These are phyloP conservation scores for Agelaius tricolor DNA, from an alignment of 2,113 vertebrate genomes.

Conservation along the genomic window DNA sequence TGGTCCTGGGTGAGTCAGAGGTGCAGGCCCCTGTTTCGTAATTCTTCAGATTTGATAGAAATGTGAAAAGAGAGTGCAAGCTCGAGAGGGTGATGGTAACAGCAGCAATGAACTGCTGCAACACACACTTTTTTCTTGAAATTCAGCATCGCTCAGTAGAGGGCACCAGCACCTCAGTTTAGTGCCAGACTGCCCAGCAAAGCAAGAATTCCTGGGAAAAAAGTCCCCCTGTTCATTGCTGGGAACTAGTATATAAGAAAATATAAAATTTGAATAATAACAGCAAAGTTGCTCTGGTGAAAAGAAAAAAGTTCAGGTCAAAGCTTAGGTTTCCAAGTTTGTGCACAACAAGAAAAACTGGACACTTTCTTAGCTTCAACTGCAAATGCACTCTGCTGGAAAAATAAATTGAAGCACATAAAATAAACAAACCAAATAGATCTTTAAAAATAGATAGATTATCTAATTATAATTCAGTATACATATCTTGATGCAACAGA, in stretches of 20 bases:
- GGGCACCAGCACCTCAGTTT: conserved; percentile 44
- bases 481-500: background rate
- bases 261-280: background rate
- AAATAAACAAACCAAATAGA: background rate
- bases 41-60: background rate
- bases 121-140: background rate
- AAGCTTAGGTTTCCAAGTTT: background rate
- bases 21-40: background rate
- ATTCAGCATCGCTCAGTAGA: background rate
- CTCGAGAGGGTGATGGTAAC: background rate
- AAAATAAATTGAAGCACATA: background rate
- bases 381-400: background rate
- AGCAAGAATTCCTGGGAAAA: background rate
- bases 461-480: background rate
- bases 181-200: background rate
- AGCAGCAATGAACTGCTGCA: background rate
- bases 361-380: background rate
- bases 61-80: background rate
- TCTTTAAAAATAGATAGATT: background rate
- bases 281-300: background rate
- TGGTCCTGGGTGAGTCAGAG: background rate
- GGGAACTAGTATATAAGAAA: background rate
- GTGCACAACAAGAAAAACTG: background rate
- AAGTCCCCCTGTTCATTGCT: background rate
- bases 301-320: background rate